These are phyloP conservation scores for Artemisiospiza belli DNA, from an alignment of 2,113 vertebrate species.

Conservation along the genomic window DNA sequence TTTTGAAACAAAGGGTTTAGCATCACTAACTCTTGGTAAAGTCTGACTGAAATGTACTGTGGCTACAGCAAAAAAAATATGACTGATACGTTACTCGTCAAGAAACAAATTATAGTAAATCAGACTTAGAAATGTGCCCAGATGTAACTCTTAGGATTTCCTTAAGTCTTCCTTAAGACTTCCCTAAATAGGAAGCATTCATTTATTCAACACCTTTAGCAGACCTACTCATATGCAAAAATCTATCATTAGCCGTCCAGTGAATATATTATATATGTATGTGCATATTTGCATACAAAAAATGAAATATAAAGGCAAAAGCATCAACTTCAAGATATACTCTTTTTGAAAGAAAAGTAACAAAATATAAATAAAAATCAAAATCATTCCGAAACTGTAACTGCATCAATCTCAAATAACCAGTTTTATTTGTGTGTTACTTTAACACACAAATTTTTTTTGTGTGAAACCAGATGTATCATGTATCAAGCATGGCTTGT, in stretches of 20 bases:
- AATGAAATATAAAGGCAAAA: not conserved
- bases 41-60: not conserved
- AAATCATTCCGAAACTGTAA: conserved; percentile 43
- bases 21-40: not conserved
- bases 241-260: not conserved
- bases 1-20: not conserved
- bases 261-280: not conserved
- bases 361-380: not conserved
- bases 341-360: not conserved
- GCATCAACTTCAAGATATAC: not conserved
- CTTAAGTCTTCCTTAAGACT: not conserved
- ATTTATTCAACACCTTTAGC: not conserved
- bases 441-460: not conserved
- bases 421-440: not conserved
- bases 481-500: not conserved
- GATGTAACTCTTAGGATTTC: not conserved
- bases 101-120: not conserved
- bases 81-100: not conserved
- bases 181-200: not conserved
- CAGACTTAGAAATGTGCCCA: not conserved
- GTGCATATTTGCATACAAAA: not conserved
- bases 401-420: conserved; percentile 10
- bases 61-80: not conserved
- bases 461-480: not conserved
- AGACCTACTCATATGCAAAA: not conserved